Percentiles rank a stretch among this genome's conserved stretches.
Evolutionary conservation across 2,113 vertebrate species (phyloP).

Genomic region (Vidua macroura): DNA sequence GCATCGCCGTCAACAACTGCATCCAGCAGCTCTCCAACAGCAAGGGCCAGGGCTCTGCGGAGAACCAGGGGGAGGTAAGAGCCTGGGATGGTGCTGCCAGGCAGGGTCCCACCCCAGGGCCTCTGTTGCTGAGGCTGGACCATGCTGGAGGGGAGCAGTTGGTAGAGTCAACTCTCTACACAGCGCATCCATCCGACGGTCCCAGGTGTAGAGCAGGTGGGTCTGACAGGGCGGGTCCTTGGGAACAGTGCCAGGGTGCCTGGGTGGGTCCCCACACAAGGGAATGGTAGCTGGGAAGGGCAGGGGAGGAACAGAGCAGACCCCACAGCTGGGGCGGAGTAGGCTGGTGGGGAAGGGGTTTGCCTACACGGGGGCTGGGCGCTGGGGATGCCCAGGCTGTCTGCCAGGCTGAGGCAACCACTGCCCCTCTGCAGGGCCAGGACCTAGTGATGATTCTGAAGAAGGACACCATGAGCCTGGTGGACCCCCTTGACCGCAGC

Average conservation of each 20-base stretch:
- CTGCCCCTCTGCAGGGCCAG: conserved; percentile 77
- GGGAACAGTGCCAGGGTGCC: background rate
- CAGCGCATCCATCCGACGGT: rapidly evolving
- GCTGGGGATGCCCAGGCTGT: background rate
- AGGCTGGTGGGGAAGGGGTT: background rate
- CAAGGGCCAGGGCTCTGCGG: conserved; percentile 73
- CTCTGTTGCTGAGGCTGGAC: background rate
- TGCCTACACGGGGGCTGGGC: background rate
- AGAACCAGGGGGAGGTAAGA: conserved; percentile 86
- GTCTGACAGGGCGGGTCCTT: background rate
- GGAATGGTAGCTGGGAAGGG: background rate
- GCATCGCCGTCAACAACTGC: conserved; percentile 92
- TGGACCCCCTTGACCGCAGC: conserved; percentile 90
- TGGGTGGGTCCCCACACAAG: background rate
- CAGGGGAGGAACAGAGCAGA: background rate
- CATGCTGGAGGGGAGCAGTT: rapidly evolving
- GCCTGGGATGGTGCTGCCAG: background rate
- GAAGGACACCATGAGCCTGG: conserved; percentile 90
- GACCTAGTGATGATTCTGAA: conserved; percentile 95
- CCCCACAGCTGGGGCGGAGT: rapidly evolving
- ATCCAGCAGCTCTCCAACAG: conserved; percentile 95
- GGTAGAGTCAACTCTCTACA: background rate
- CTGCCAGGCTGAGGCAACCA: background rate
- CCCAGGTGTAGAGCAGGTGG: background rate
- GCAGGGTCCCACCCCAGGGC: background rate